Evolutionary conservation across 2,888 invertebrate species (phyloP).

Genomic region (Hypomecis punctinalis): DNA sequence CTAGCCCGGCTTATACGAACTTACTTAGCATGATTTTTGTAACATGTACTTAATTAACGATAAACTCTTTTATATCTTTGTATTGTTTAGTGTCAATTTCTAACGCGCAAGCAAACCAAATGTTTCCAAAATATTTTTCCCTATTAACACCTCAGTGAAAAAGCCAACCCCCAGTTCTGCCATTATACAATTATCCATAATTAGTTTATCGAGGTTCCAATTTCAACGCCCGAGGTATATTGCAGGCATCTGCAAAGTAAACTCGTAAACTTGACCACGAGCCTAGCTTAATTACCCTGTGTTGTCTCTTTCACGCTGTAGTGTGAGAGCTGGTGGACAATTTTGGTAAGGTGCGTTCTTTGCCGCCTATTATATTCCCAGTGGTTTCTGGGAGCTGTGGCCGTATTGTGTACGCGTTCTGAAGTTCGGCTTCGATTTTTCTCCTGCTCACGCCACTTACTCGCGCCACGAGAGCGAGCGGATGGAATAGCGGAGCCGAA

Average conservation of each 20-base stretch:
- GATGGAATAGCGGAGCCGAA: too few relatives aligned
- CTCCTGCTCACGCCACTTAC: too few relatives aligned
- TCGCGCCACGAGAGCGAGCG: too few relatives aligned
- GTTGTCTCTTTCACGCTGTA: conserved; percentile 57
- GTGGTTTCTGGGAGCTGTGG: too few relatives aligned
- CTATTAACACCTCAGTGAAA: conserved; percentile 26
- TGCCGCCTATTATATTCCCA: too few relatives aligned
- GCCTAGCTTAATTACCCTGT: conserved; percentile 63
- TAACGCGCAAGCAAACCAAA: conserved; percentile 9
- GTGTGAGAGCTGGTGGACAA: conserved; percentile 16
- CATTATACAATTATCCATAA: conserved; percentile 56
- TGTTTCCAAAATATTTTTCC: conserved; percentile 17
- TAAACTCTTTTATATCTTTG: neutral
- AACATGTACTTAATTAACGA: too few relatives aligned
- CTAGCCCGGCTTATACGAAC: too few relatives aligned
- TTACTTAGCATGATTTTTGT: too few relatives aligned
- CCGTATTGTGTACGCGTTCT: too few relatives aligned
- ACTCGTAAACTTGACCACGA: conserved; percentile 62
- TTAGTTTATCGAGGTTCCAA: conserved; percentile 50
- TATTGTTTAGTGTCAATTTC: neutral
- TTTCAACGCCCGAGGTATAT: conserved; percentile 42
- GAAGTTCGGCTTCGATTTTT: too few relatives aligned
- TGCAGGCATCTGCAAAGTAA: conserved; percentile 48
- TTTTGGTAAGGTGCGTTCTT: conserved; percentile 8
- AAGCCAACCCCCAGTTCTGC: conserved; percentile 37